These are phyloP conservation scores for Lydus trimaculatus DNA, from an alignment of 2,888 invertebrate species.

Conservation along the genomic window DNA sequence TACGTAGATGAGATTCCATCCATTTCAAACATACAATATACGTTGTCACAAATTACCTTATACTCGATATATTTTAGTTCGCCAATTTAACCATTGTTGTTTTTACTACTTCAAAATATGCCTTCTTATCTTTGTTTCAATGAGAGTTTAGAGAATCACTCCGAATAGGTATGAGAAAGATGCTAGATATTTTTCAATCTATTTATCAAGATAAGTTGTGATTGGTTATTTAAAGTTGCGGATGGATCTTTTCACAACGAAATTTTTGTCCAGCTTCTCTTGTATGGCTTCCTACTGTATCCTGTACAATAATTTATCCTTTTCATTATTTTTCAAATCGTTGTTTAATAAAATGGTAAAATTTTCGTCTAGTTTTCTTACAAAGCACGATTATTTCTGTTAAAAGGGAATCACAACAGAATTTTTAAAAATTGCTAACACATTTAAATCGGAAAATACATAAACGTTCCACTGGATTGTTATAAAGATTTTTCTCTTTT, in stretches of 20 bases:
- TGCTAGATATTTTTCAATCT: too few relatives aligned
- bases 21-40: neutral
- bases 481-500: neutral
- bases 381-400: neutral
- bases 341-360: neutral
- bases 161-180: too few relatives aligned
- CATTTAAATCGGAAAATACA: neutral
- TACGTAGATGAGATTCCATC: neutral
- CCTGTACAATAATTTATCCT: neutral
- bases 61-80: too few relatives aligned
- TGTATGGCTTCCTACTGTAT: neutral
- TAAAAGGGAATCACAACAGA: neutral
- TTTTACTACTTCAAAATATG: too few relatives aligned
- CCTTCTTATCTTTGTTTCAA: too few relatives aligned
- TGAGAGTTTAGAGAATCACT: too few relatives aligned
- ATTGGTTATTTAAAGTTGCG: too few relatives aligned
- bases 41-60: too few relatives aligned
- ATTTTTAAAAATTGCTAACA: neutral
- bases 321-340: neutral
- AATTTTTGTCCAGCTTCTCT: too few relatives aligned
- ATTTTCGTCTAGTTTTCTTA: neutral
- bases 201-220: too few relatives aligned
- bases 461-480: neutral
- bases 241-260: too few relatives aligned
- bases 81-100: too few relatives aligned